Percentiles rank a stretch among this genome's conserved stretches.
phyloP scores from a whole-genome alignment of 2,113 vertebrate genomes.

The Elachura formosa region DNA sequence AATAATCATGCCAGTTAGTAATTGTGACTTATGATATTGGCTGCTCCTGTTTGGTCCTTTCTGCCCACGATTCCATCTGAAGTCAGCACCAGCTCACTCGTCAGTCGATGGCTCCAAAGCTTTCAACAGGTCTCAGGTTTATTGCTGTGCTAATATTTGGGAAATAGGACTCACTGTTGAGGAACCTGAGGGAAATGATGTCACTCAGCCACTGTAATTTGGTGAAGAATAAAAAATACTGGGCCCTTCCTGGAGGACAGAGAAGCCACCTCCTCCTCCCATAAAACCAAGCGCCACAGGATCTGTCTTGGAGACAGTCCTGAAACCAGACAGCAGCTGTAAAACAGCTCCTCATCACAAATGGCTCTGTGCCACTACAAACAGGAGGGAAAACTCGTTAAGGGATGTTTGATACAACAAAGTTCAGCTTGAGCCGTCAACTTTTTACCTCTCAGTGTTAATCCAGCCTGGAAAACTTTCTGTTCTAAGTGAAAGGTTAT shows the following conservation, averaged over 20 bases:
- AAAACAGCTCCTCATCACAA: neutral
- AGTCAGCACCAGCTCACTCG: neutral
- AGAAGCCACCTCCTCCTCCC: neutral
- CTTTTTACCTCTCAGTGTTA: neutral
- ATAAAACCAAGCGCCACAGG: accelerated
- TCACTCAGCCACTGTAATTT: neutral
- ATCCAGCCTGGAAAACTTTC: neutral
- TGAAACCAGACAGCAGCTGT: neutral
- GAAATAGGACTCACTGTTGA: neutral
- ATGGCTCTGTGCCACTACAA: neutral
- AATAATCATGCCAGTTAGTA: too few species aligned
- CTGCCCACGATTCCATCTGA: neutral
- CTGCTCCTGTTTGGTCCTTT: neutral
- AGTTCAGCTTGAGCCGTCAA: neutral
- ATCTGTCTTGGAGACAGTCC: neutral
- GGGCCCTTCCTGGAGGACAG: neutral
- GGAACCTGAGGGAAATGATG: neutral
- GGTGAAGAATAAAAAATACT: neutral
- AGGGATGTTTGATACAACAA: neutral
- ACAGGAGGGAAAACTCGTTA: neutral
- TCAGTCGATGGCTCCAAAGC: neutral
- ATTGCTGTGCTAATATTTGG: neutral
- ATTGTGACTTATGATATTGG: neutral
- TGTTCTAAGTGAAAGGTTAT: neutral
- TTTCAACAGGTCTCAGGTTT: neutral